Evolutionary conservation across 2,888 invertebrate species (phyloP).

Genomic region (Sinotaia quadrata): DNA sequence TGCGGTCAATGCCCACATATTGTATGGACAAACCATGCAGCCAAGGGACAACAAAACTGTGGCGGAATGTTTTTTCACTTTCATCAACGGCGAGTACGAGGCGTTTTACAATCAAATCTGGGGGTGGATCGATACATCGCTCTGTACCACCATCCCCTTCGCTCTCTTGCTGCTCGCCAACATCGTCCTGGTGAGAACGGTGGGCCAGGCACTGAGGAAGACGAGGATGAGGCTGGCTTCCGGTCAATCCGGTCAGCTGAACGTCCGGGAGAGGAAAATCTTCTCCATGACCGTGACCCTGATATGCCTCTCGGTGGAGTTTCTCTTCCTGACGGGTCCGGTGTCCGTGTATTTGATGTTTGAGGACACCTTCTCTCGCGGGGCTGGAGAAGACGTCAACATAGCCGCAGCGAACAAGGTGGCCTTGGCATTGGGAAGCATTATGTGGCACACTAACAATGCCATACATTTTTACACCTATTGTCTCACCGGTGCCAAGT

Average conservation of each 20-base stretch:
- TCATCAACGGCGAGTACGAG: slow-evolving; percentile 1
- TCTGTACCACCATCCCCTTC: slow-evolving; percentile 14
- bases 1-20: slow-evolving; percentile 4
- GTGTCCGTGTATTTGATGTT: background rate
- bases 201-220: background rate
- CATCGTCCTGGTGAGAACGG: slow-evolving; percentile 6
- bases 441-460: slow-evolving; percentile 12
- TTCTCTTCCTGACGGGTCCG: slow-evolving; percentile 8
- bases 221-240: background rate
- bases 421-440: background rate
- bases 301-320: slow-evolving; percentile 14
- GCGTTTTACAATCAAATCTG: slow-evolving; percentile 9
- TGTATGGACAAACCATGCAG: slow-evolving; percentile 1
- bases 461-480: slow-evolving; percentile 20
- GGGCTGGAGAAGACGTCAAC: background rate
- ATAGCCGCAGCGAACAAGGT: background rate
- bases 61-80: background rate
- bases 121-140: slow-evolving; percentile 7
- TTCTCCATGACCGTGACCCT: slow-evolving; percentile 20
- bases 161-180: slow-evolving; percentile 3
- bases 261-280: background rate
- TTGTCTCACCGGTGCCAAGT: background rate
- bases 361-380: background rate
- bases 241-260: background rate
- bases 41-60: background rate